Evolutionary conservation across 2,888 invertebrate genomes (phyloP), one percentile per base, ranked within the genome.

Genomic region (Polietes domitor): DNA sequence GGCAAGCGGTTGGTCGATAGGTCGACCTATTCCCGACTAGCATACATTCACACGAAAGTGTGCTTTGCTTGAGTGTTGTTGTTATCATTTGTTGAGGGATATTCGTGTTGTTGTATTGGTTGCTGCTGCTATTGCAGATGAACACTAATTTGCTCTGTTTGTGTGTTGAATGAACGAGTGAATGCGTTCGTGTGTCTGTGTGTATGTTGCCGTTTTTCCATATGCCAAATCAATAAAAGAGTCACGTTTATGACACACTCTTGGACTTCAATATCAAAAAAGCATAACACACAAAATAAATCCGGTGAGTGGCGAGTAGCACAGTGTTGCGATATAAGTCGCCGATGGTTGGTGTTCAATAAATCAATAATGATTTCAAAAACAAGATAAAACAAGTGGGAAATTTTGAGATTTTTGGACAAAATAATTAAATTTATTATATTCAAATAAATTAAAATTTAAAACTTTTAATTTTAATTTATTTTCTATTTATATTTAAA

Each of bases 171-270:
- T 41, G 24, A 10, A n/a, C n/a, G 26, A 47, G 5, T 4, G 61
- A 26, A n/a, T 61, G 32, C 68, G 37, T 72, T 12, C 6, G 4
- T 78, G 50, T 65, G 21, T 47, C 17, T 10, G 43, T 73, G 41
- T 72, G 53, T 71, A 10, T 72, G 55, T 71, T 15, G 43, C 63
- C 68, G 28, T 76, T 65, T 72, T 65, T 61, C 21, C 78, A 68
- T 50, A 19, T 65, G 50, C 37, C 72, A 68, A 71, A 77, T 77
- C 80, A 75, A 77, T 75, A 80, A 85, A 82, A 82, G 47, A 73
- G 78, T 84, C 84, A 84, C 81, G 81, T 81, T 81, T 84, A 76
- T 81, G 61, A 78, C 81, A 79, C 68, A 70, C 72, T 73, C 84
- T 82, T 68, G 76, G 72, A 41, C 70, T 61, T 37, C n/a, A 12